Percentiles rank a stretch among this genome's conserved stretches.
These are phyloP conservation scores for Automeris io DNA, from an alignment of 2,888 invertebrate species.

Conservation along the genomic window DNA sequence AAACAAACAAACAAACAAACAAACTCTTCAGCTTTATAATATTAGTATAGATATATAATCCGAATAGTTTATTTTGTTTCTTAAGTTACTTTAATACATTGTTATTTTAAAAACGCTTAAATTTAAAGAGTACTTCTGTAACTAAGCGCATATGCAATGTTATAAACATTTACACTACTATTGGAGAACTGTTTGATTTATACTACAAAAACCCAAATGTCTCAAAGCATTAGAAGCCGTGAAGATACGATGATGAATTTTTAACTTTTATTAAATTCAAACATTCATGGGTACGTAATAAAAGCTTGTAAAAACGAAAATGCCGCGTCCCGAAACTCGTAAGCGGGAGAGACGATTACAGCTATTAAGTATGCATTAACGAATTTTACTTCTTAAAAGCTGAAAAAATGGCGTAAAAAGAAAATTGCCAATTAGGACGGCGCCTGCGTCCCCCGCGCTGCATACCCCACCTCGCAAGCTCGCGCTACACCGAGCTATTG, in stretches of 20 bases:
- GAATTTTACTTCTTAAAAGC: slow-evolving; percentile 75
- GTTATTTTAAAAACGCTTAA: too few species aligned
- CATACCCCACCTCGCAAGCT: slow-evolving; percentile 11
- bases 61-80: too few species aligned
- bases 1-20: too few species aligned
- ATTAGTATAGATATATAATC: too few species aligned
- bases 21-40: too few species aligned
- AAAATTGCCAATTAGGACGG: slow-evolving; percentile 69
- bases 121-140: too few species aligned
- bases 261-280: slow-evolving; percentile 1
- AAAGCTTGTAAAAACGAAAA: slow-evolving; percentile 17
- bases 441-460: slow-evolving; percentile 28
- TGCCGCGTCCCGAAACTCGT: slow-evolving; percentile 33
- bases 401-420: slow-evolving; percentile 72
- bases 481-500: slow-evolving; percentile 50
- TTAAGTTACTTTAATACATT: too few species aligned
- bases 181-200: too few species aligned
- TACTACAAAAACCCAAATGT: too few species aligned
- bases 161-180: too few species aligned
- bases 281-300: slow-evolving; percentile 3
- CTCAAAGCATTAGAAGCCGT: background rate
- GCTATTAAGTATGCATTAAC: slow-evolving; percentile 77
- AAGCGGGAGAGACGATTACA: slow-evolving; percentile 63
- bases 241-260: background rate
- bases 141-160: too few species aligned